A percentile compares a stretch with the other conserved stretches of the same genome.
Evolutionary conservation across 2,113 vertebrate species (phyloP).

Genomic region (Ctenodactylus gundi): DNA sequence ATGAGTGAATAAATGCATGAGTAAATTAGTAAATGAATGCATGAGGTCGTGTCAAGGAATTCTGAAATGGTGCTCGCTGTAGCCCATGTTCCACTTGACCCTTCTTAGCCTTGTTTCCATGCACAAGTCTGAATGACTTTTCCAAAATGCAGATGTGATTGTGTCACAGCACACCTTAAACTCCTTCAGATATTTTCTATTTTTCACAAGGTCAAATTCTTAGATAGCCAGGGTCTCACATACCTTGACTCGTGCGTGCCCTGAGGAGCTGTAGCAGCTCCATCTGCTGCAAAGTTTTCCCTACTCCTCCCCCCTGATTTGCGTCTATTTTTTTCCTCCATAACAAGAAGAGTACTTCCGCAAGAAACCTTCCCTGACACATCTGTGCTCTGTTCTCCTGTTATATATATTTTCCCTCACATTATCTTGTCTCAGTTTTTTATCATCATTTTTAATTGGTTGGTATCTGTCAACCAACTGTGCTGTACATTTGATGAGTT

Average conservation of each 20-base stretch:
- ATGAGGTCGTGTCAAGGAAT: not conserved
- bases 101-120: not conserved
- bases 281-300: not conserved
- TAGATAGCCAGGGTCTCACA: not conserved
- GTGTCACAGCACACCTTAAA: not conserved
- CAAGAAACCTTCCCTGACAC: not conserved
- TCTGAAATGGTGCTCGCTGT: not conserved
- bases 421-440: not conserved
- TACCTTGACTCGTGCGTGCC: not conserved
- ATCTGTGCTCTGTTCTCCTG: not conserved
- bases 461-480: not conserved
- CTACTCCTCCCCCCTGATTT: not conserved
- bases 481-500: not conserved
- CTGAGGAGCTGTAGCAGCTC: not conserved
- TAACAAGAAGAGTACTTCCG: too few species aligned
- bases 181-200: not conserved
- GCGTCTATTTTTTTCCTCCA: too few species aligned
- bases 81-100: not conserved
- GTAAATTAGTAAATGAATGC: not conserved
- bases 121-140: not conserved
- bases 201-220: not conserved
- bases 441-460: not conserved
- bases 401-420: not conserved
- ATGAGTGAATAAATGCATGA: not conserved
- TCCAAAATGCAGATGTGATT: not conserved